Percentiles rank a stretch among this genome's conserved stretches.
These are phyloP conservation scores for Hylomyscus alleni DNA, from an alignment of 2,797 vertebrate genomes.

Conservation along the genomic window DNA sequence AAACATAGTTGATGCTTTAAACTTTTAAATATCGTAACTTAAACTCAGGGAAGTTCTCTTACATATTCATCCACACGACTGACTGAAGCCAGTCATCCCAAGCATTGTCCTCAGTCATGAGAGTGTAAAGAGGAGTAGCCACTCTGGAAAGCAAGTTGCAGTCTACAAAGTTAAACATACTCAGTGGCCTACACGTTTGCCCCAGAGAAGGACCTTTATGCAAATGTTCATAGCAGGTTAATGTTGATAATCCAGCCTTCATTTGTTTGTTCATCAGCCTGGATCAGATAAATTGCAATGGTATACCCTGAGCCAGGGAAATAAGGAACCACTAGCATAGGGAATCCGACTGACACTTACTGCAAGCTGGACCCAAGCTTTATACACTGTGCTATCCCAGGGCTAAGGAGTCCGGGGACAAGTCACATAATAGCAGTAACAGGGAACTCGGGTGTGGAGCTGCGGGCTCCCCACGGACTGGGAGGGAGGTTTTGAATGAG, in stretches of 20 bases:
- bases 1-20: conserved; percentile 1
- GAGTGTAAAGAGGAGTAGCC: background rate
- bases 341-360: background rate
- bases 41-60: background rate
- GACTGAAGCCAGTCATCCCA: background rate
- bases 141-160: background rate
- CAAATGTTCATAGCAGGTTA: background rate
- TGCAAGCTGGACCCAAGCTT: background rate
- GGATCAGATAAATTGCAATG: background rate
- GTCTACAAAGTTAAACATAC: background rate
- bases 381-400: background rate
- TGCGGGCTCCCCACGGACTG: background rate
- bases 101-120: background rate
- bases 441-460: background rate
- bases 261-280: background rate
- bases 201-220: conserved; percentile 7
- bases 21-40: background rate
- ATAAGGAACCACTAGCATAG: background rate
- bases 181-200: background rate
- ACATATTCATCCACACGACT: background rate
- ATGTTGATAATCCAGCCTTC: background rate
- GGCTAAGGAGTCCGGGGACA: background rate
- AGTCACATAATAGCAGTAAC: background rate
- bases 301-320: background rate
- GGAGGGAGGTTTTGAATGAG: background rate